A percentile compares a stretch with the other conserved stretches of the same genome.
Evolutionary conservation across 2,888 invertebrate species (phyloP).

Genomic region (Oscheius sp.): DNA sequence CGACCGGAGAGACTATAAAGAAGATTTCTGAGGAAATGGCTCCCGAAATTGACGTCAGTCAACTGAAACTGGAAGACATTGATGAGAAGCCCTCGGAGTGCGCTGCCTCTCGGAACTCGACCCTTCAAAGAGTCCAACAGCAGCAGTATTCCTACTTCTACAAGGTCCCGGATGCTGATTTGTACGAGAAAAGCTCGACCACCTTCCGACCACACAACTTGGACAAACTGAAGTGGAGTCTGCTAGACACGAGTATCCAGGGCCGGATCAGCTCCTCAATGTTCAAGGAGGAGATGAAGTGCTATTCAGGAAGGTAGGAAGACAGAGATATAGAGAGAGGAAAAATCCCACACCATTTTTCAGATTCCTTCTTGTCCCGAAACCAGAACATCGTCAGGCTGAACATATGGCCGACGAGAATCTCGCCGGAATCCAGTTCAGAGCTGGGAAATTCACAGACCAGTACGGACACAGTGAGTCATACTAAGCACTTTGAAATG

Average conservation of each 20-base stretch:
- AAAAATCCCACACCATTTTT: background rate
- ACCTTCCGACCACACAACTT: slow-evolving; percentile 67
- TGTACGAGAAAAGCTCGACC: slow-evolving; percentile 63
- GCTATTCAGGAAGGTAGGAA: slow-evolving; percentile 57
- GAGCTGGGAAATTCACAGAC: background rate
- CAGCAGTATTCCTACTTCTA: slow-evolving; percentile 22
- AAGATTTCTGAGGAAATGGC: slow-evolving; percentile 5
- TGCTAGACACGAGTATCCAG: slow-evolving; percentile 60
- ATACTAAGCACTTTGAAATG: background rate
- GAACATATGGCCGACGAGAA: slow-evolving; percentile 10
- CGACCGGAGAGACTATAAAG: background rate
- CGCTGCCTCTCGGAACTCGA: slow-evolving; percentile 1
- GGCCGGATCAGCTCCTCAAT: slow-evolving; percentile 48
- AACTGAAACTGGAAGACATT: slow-evolving; percentile 18
- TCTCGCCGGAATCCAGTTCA: slow-evolving; percentile 1
- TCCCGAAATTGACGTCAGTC: slow-evolving; percentile 21
- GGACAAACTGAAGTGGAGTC: slow-evolving; percentile 70
- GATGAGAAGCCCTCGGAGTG: slow-evolving; percentile 1
- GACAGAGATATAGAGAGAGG: background rate
- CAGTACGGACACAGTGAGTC: background rate
- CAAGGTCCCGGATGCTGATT: slow-evolving; percentile 63
- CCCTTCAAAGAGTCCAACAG: background rate
- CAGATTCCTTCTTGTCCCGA: slow-evolving; percentile 42
- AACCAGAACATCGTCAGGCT: slow-evolving; percentile 5
- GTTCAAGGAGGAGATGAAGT: slow-evolving; percentile 67